These are phyloP conservation scores for Paramormyrops hopkinsi DNA, from an alignment of 2,797 vertebrate genomes.

Conservation along the genomic window DNA sequence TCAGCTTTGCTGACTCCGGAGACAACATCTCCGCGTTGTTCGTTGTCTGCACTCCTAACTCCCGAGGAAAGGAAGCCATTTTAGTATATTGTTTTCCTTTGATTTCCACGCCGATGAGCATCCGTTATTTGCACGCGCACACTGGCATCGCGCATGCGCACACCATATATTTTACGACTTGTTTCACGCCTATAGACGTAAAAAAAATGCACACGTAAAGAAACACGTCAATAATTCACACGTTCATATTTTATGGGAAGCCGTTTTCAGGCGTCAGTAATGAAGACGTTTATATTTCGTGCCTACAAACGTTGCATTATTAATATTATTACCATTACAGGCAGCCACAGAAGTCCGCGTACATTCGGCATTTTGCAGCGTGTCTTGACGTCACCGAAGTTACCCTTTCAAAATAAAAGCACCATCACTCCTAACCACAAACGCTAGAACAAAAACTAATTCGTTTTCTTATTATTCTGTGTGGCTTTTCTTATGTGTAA, in stretches of 20 bases:
- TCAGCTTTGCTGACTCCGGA: slow-evolving; percentile 44
- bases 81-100: slow-evolving; percentile 66
- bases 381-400: not conserved
- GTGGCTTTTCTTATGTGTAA: not conserved
- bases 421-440: not conserved
- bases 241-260: not conserved
- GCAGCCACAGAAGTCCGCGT: not conserved
- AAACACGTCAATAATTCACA: not conserved
- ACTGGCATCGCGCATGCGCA: not conserved
- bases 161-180: not conserved
- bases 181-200: not conserved
- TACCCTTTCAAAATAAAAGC: not conserved
- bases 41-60: slow-evolving; percentile 69
- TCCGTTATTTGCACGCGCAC: not conserved
- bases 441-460: not conserved
- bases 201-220: not conserved
- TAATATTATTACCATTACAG: not conserved
- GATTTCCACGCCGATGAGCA: slow-evolving; percentile 42
- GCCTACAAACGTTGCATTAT: not conserved
- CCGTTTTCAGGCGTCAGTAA: not conserved
- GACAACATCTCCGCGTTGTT: slow-evolving; percentile 58
- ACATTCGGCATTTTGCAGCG: not conserved
- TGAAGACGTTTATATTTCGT: not conserved
- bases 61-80: slow-evolving; percentile 87
- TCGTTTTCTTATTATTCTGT: not conserved